Evolutionary conservation across 2,797 vertebrate species (phyloP), one percentile per base, ranked within the genome.

Genomic region (Lepidocolaptes lacrymiger): DNA sequence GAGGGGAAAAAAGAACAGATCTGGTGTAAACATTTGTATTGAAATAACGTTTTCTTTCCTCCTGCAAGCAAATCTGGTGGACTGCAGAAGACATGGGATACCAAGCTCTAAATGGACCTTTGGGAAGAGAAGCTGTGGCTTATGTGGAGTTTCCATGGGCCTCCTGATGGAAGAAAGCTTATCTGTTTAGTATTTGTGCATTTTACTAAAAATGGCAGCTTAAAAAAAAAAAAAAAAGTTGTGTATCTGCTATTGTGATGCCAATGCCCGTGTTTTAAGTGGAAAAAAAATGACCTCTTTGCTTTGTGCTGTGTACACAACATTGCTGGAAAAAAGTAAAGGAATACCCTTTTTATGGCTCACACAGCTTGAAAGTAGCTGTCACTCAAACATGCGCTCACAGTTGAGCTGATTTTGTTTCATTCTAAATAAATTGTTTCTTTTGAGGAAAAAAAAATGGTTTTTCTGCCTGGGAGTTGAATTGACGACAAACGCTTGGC

Each of bases 371-470:
- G 97, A 98, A 98, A 98, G 98, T 99, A 99, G 98, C 98, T 99
- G 98, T 99, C 99, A 98, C 98, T 98, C 98, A 98, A 98, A 98
- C 97, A 91, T 99, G 98, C 99, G 96, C 98, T 98, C 98, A 98
- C 98, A 98, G 98, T 98, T 98, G 98, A 98, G 97, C 98, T 99
- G 98, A 98, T 99, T 99, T 98, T 99, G 99, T 99, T 99, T 98
- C 98, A 98, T 99, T 99, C 98, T 99, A 98, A 99, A 99, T 99
- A 99, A 99, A 99, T 99, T 99, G 98, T 99, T 99, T 99, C 99
- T 99, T 99, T 99, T 99, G 99, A 99, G 99, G 99, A 99, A 98
- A 99, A 98, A 63, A 43, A n/a, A 26, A 37, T 91, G 89, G 82
- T 86, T 91, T 91, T 99, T 99, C 99, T 99, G 99, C 99, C 98